Evolutionary conservation across 2,113 vertebrate species (phyloP).

Genomic region (Xenopus borealis): DNA sequence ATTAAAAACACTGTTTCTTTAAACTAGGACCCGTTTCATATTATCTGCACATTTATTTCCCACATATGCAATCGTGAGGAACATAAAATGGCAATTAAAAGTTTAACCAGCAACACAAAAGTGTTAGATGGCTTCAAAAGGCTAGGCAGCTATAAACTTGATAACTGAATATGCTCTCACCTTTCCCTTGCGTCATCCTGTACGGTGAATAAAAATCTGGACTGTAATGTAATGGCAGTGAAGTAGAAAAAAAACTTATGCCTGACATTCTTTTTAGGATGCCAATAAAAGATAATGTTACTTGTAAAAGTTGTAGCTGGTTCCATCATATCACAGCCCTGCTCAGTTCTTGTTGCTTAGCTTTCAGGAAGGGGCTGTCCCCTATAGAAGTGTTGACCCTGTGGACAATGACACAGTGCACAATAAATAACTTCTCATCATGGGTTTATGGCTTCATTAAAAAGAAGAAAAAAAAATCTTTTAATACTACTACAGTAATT

Average conservation of each 20-base stretch:
- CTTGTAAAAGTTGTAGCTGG: conserved; percentile 70
- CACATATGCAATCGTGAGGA: not conserved
- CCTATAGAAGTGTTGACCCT: conserved; percentile 29
- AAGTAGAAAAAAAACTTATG: conserved; percentile 55
- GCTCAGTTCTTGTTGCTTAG: conserved; percentile 3
- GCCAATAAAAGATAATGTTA: conserved; percentile 75
- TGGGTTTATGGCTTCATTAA: conserved; percentile 31
- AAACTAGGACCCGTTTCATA: not conserved
- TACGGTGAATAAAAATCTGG: conserved; percentile 54
- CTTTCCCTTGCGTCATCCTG: conserved; percentile 17
- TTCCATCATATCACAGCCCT: conserved; percentile 49
- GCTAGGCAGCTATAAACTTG: conserved; percentile 8
- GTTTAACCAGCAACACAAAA: conserved; percentile 20
- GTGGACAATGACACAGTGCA: conserved; percentile 30
- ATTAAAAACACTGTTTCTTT: no score
- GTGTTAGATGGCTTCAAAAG: conserved; percentile 11
- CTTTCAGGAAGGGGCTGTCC: conserved; percentile 27
- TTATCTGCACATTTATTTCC: not conserved
- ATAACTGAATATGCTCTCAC: conserved; percentile 18
- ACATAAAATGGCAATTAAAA: conserved; percentile 3
- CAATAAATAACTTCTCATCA: conserved; percentile 14
- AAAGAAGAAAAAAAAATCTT: conserved; percentile 17
- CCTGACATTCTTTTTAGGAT: conserved; percentile 76
- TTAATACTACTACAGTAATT: not conserved
- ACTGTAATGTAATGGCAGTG: conserved; percentile 51